phyloP scores from a whole-genome alignment of 2,797 vertebrate genomes.

The Pipistrellus kuhlii region DNA sequence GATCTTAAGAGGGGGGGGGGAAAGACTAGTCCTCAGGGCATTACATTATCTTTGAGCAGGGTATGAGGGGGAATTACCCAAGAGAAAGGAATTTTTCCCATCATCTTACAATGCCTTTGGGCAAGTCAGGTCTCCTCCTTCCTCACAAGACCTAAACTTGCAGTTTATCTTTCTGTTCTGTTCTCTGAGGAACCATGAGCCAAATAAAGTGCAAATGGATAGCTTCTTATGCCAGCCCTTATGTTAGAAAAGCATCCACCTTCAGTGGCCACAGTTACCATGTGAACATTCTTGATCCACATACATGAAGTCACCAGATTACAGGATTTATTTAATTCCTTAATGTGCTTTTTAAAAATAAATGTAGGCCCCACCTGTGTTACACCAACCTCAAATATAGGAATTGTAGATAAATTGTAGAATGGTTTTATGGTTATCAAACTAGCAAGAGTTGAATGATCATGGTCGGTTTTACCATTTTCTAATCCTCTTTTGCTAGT shows the following conservation, averaged over 20 bases:
- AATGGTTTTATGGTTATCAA: slow-evolving; percentile 5
- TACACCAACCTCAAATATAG: neutral
- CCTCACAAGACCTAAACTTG: slow-evolving; percentile 24
- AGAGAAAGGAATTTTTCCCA: slow-evolving; percentile 57
- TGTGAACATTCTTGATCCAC: neutral
- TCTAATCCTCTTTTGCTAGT: neutral
- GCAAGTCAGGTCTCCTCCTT: slow-evolving; percentile 34
- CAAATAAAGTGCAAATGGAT: slow-evolving; percentile 26
- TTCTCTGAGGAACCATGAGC: neutral
- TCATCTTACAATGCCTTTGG: slow-evolving; percentile 13
- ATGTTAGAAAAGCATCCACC: slow-evolving; percentile 35
- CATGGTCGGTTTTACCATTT: neutral
- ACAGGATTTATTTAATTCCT: neutral
- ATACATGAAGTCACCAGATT: neutral
- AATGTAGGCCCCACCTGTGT: neutral
- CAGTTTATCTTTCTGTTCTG: slow-evolving; percentile 31
- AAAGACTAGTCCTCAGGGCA: slow-evolving; percentile 8
- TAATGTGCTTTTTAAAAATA: slow-evolving; percentile 10
- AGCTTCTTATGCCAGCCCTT: slow-evolving; percentile 47
- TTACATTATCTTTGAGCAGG: slow-evolving; percentile 44
- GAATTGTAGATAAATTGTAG: neutral
- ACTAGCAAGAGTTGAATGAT: slow-evolving; percentile 9
- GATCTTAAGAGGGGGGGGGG: slow-evolving; percentile 47
- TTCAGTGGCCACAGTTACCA: neutral
- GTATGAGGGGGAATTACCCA: neutral